Conservation (phyloP, 1,140 invertebrate genomes). For the Drosophila sp. region DNA sequence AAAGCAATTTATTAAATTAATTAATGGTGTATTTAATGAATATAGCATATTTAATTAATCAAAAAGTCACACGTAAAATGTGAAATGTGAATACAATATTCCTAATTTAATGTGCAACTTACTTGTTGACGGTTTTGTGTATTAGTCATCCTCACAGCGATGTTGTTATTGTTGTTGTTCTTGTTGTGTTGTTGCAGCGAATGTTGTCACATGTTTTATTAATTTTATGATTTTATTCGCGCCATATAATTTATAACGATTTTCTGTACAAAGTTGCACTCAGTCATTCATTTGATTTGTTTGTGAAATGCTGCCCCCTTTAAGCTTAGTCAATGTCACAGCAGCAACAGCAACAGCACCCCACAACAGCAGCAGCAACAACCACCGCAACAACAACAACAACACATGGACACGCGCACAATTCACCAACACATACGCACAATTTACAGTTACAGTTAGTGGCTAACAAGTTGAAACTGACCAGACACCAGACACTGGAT, state of each 20-base stretch:
- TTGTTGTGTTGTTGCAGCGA: constrained; percentile 21
- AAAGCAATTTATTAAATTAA: not conserved
- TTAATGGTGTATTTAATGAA: not conserved
- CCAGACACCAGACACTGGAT: constrained; percentile 43
- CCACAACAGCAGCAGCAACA: constrained; percentile 12
- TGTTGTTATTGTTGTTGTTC: not conserved
- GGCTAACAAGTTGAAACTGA: constrained; percentile 71
- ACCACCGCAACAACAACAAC: constrained; percentile 19
- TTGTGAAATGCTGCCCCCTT: constrained; percentile 11
- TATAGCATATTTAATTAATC: not conserved
- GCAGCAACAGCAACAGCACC: constrained; percentile 18
- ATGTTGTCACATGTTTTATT: constrained; percentile 38
- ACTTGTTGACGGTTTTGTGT: constrained; percentile 57
- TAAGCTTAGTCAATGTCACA: constrained; percentile 47
- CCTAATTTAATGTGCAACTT: constrained; percentile 33
- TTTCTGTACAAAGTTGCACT: constrained; percentile 21
- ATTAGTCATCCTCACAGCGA: not conserved
- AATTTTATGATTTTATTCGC: constrained; percentile 38
- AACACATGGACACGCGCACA: constrained; percentile 65
- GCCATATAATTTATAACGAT: constrained; percentile 35
- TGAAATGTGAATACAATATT: not conserved
- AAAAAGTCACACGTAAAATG: not conserved
- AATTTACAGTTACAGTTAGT: constrained; percentile 71
- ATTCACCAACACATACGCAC: constrained; percentile 72
- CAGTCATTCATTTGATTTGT: constrained; percentile 17